Evolutionary conservation across 2,888 invertebrate genomes (phyloP), one percentile per base, ranked within the genome.

Genomic region (Eupithecia tripunctaria): DNA sequence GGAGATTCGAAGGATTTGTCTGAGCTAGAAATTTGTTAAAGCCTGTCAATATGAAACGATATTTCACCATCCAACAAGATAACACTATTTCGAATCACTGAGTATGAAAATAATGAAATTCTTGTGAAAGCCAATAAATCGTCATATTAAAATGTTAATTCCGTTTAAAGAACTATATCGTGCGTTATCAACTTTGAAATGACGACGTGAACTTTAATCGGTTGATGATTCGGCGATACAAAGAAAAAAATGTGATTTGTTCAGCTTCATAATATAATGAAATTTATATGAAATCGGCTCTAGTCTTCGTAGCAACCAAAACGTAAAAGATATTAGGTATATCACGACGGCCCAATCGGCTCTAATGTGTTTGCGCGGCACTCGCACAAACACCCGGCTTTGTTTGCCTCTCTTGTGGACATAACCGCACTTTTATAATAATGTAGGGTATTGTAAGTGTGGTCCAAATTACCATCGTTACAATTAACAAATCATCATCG

Each of bases 341-440:
- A 64, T 64, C 41, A 59, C 27, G 47, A 10, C 67, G 62, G 7
- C 59, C 32, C 77, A 70, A 75, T 77, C 68, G 47, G 25, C 65
- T 59, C 65, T 73, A 75, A 77, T 77, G 77, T 73, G 73, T 75
- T 73, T 74, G 69, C 76, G 36, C 14, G 18, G 60, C 38, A 29
- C 25, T 71, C 56, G 68, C 65, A 70, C 70, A 71, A 51, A 62
- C 75, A 38, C 67, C 5, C 43, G 41, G 56, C n/a, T 36, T 70
- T 74, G 76, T 72, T 70, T 76, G 66, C 66, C 32, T 41, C 38
- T 64, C 62, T 63, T 25, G 59, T 32, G 14, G 25, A 68, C 63
- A 72, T 10, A 68, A 43, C 29, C 47, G 15, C 36, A 47, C 27
- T 68, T 67, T 70, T 70, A 62, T 66, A 63, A 43, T 68, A 63